These are phyloP conservation scores for Leucosticte australis DNA, from an alignment of 2,113 vertebrate species.

Conservation along the genomic window DNA sequence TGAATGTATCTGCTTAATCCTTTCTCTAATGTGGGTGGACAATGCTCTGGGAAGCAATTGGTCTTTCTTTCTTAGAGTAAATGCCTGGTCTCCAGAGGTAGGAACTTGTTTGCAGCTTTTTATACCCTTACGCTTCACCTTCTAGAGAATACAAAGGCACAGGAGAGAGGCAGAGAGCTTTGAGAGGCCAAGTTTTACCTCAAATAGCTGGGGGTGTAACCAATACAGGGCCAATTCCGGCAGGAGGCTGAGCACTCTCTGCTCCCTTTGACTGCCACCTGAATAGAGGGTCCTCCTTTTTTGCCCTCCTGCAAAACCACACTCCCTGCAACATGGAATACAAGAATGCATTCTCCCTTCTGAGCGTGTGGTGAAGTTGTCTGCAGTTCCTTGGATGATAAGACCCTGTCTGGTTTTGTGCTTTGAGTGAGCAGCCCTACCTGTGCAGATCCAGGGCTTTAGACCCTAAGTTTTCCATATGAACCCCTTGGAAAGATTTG, in stretches of 20 bases:
- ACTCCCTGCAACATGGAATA: rapidly evolving
- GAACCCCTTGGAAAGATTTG: neutral
- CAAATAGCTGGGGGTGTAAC: conserved; percentile 55
- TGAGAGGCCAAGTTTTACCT: conserved; percentile 55
- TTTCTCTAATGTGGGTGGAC: conserved; percentile 93
- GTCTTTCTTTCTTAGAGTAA: conserved; percentile 83
- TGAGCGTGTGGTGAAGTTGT: rapidly evolving
- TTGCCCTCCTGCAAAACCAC: neutral
- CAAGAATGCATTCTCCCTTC: neutral
- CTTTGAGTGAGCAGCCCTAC: neutral
- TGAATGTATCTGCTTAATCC: conserved; percentile 99
- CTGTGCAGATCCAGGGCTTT: rapidly evolving
- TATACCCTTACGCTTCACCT: conserved; percentile 84
- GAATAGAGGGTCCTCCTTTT: conserved; percentile 4
- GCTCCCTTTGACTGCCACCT: conserved; percentile 13
- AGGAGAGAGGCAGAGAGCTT: conserved; percentile 58
- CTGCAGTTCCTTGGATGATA: neutral
- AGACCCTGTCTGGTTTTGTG: neutral
- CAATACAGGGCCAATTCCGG: neutral
- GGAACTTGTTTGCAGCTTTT: conserved; percentile 86
- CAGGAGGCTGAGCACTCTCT: neutral
- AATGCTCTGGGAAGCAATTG: conserved; percentile 89
- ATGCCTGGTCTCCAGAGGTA: conserved; percentile 84
- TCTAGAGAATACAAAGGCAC: conserved; percentile 80
- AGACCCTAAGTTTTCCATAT: neutral